Evolutionary conservation across 2,888 invertebrate genomes (phyloP).

Genomic region (Cryptops parisi): DNA sequence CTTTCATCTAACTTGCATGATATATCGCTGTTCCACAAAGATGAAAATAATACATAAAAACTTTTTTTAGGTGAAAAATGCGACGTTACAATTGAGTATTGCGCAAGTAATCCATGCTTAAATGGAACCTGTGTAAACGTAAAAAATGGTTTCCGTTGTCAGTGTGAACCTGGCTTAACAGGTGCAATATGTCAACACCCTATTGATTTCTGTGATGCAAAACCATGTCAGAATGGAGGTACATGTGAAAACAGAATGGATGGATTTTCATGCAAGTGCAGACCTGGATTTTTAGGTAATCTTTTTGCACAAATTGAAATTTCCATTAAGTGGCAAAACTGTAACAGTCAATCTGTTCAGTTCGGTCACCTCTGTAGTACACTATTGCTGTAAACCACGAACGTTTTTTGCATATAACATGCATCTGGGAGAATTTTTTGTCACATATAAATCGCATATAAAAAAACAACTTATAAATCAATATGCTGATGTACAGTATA

Average conservation of each 20-base stretch:
- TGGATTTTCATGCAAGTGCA: slow-evolving; percentile 81
- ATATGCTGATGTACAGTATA: too few relatives aligned
- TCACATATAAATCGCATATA: too few relatives aligned
- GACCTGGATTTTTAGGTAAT: slow-evolving; percentile 67
- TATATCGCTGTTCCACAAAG: too few relatives aligned
- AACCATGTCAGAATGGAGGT: slow-evolving; percentile 85
- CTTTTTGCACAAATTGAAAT: too few relatives aligned
- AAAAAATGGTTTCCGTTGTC: slow-evolving; percentile 68
- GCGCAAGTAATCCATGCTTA: slow-evolving; percentile 70
- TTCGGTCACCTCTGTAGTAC: too few relatives aligned
- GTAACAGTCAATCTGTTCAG: too few relatives aligned
- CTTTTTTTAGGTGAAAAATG: slow-evolving; percentile 36
- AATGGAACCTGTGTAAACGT: slow-evolving; percentile 84
- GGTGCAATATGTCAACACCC: slow-evolving; percentile 75
- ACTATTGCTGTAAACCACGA: too few relatives aligned
- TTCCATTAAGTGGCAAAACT: too few relatives aligned
- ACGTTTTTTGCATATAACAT: too few relatives aligned
- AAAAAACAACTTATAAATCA: too few relatives aligned
- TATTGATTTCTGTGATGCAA: slow-evolving; percentile 76
- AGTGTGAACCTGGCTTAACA: slow-evolving; percentile 85
- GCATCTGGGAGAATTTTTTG: too few relatives aligned
- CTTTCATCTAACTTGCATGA: not conserved
- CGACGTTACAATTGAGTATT: slow-evolving; percentile 83
- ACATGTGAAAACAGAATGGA: slow-evolving; percentile 74
- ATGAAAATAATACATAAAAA: too few relatives aligned